Evolutionary conservation across 2,888 invertebrate genomes (phyloP), one percentile per base, ranked within the genome.

Genomic region (Drepanosiphum platanoidis): DNA sequence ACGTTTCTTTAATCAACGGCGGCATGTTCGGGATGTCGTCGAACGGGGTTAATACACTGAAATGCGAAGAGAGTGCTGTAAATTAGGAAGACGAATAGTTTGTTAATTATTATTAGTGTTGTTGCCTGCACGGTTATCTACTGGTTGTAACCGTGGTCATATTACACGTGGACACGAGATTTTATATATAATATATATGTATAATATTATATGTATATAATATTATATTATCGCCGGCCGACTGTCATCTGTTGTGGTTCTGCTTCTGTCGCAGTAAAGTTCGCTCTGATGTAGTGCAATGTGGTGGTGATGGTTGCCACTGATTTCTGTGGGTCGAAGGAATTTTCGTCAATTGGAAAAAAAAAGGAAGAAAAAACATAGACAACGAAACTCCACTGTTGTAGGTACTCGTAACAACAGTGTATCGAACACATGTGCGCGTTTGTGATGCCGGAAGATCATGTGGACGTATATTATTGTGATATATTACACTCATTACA

Each of bases 11-110:
- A 80, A 70, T 80, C 68, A 70, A 70, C 70, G 27, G n/a, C n/a
- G n/a, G n/a, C n/a, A 39, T 36, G 36, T 71, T 70, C 58, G 22
- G 34, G n/a, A 75, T 58, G 46, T 30, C 46, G 22, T 70, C n/a
- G n/a, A n/a, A 32, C 27, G 70, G 30, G 80, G 80, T 81, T 70
- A 80, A 58, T 71, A 71, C 36, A 58, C 80, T 27, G 66, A 3
- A n/a, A 13, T 13, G 22, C 42, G 27, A 34, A 9, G 36, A 22
- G 9, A 52, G 34, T 66, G n/a, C n/a, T n/a, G 32, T 22, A n/a
- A 66, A 52, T 46, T n/a, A 64, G 15, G 32, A 79, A 68, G 42
- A 79, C 15, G 42, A 46, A 66, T 64, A 22, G n/a, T 36, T n/a
- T 74, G 30, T 64, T n/a, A n/a, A n/a, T n/a, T n/a, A n/a, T n/a